Conservation (phyloP, 2,888 invertebrate species). For the Leptura quadrifasciata region DNA sequence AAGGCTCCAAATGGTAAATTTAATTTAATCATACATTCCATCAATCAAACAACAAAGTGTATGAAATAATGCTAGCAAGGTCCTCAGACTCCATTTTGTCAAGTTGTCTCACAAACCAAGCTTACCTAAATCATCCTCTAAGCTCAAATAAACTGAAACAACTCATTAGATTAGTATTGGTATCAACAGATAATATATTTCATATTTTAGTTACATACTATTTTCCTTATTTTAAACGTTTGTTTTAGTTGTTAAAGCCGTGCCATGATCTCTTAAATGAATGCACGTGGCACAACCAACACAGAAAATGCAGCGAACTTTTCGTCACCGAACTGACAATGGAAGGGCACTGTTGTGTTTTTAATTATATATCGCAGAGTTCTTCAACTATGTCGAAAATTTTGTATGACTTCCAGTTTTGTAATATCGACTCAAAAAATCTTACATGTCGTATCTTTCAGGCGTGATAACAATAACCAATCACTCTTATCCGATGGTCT, state of each 20-base stretch:
- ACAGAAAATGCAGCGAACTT: conserved; percentile 73
- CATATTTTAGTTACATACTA: no score
- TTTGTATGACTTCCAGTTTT: conserved; percentile 64
- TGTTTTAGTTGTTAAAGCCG: conserved; percentile 73
- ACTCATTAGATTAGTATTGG: no score
- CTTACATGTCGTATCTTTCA: not conserved
- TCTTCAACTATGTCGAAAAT: conserved; percentile 65
- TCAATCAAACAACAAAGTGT: not conserved
- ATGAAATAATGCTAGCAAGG: no score
- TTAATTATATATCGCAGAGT: conserved; percentile 76
- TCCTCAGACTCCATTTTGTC: no score
- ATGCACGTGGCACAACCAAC: conserved; percentile 75
- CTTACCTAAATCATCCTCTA: no score
- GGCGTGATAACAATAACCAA: conserved; percentile 12
- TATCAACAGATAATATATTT: no score
- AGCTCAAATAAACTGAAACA: no score
- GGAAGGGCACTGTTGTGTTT: conserved; percentile 78
- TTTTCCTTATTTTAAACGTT: not conserved
- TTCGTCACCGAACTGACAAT: conserved; percentile 77
- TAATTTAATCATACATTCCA: not conserved
- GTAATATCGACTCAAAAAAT: not conserved
- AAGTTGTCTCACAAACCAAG: no score
- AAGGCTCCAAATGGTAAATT: conserved; percentile 47
- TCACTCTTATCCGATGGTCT: not conserved
- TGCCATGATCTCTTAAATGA: conserved; percentile 75